phyloP scores from a whole-genome alignment of 53 echinoderm and acorn worm genomes.

The Antedon mediterranea region DNA sequence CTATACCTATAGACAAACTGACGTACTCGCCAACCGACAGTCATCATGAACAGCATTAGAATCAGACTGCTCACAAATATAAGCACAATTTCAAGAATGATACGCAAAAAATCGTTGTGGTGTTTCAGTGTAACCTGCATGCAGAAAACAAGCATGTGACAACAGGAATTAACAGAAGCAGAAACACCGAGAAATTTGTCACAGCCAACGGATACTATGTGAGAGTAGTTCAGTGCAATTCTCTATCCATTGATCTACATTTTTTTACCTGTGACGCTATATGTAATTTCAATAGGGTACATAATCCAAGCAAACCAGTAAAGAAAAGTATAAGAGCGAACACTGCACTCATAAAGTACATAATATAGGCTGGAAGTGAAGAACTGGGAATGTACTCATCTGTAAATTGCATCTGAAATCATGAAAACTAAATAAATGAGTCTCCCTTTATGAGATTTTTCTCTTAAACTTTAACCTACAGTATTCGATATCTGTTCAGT shows the following conservation, averaged over 20 bases:
- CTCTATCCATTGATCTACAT: neutral
- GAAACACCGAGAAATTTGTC: neutral
- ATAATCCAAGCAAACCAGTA: neutral
- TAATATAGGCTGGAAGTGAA: neutral
- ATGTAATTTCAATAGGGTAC: neutral
- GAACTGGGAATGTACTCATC: neutral
- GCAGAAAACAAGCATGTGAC: neutral
- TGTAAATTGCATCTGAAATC: neutral
- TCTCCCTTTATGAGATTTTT: too few species aligned
- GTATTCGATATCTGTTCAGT: too few species aligned
- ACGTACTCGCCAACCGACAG: conserved; percentile 50
- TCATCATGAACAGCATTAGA: conserved; percentile 46
- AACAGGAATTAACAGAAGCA: neutral
- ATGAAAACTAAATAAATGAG: too few species aligned
- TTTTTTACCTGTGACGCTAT: neutral
- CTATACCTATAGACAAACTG: conserved; percentile 30
- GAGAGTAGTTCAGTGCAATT: neutral
- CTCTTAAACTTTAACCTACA: too few species aligned
- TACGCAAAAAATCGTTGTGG: conserved; percentile 1
- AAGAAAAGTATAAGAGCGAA: neutral
- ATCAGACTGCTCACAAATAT: conserved; percentile 47
- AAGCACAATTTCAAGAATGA: conserved; percentile 36
- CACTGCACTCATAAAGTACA: neutral
- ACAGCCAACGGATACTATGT: neutral
- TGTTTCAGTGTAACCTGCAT: conserved; percentile 12